These are phyloP conservation scores for Phasianus colchicus DNA, from an alignment of 2,113 vertebrate species.

Conservation along the genomic window DNA sequence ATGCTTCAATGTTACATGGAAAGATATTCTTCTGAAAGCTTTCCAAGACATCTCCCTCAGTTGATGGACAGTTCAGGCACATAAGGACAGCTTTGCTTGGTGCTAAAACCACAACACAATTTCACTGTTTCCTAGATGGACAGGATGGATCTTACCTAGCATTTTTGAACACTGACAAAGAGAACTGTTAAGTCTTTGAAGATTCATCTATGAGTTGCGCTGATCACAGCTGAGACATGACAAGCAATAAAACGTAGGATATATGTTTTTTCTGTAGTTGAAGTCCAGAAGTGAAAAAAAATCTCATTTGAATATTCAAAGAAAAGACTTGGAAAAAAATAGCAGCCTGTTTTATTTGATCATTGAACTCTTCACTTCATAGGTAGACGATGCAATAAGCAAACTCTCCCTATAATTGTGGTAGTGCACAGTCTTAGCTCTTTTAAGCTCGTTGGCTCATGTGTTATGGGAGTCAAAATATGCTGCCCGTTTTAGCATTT, in stretches of 20 bases:
- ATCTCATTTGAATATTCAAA: slow-evolving; percentile 1
- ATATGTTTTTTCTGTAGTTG: neutral
- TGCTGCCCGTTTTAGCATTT: slow-evolving; percentile 59
- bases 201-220: neutral
- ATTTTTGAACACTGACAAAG: neutral
- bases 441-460: slow-evolving; percentile 16
- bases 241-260: neutral
- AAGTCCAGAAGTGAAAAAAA: neutral
- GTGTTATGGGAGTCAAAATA: slow-evolving; percentile 3
- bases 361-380: slow-evolving; percentile 39
- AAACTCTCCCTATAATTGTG: slow-evolving; percentile 63
- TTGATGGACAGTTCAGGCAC: neutral
- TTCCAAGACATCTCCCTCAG: neutral
- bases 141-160: neutral
- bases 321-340: neutral
- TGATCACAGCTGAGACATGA: neutral
- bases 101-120: neutral
- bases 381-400: slow-evolving; percentile 37
- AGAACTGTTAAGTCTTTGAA: neutral
- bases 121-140: neutral
- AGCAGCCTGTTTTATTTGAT: slow-evolving; percentile 9
- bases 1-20: neutral
- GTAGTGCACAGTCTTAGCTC: slow-evolving; percentile 24
- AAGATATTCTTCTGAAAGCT: neutral
- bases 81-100: neutral